phyloP scores from a whole-genome alignment of 2,797 vertebrate species.

The Hydrophis major region DNA sequence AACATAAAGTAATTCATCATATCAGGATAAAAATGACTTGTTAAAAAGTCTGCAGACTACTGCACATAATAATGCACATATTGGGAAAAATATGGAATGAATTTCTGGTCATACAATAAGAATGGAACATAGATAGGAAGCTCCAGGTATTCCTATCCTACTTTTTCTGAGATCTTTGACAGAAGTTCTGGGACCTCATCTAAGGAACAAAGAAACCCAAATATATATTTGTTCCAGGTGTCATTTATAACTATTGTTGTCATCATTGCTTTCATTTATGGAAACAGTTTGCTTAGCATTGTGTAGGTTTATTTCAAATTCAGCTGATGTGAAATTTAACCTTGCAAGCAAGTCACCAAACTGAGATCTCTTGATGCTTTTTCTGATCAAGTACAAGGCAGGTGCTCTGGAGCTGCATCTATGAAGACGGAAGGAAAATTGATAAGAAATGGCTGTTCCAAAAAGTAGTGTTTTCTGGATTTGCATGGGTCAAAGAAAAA shows the following conservation, averaged over 20 bases:
- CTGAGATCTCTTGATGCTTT: conserved; percentile 29
- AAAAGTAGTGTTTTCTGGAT: neutral
- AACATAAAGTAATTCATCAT: neutral
- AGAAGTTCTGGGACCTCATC: neutral
- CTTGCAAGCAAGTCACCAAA: conserved; percentile 32
- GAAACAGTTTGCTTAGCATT: conserved; percentile 18
- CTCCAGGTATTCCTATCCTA: neutral
- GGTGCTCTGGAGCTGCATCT: conserved; percentile 18
- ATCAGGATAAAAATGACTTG: neutral
- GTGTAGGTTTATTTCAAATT: conserved; percentile 20
- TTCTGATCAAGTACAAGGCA: conserved; percentile 21
- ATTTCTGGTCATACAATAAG: neutral
- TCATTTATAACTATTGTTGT: neutral
- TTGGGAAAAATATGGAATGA: neutral
- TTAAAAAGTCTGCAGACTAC: neutral
- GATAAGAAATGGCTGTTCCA: conserved; percentile 21
- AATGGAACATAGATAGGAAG: neutral
- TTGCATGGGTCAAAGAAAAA: neutral
- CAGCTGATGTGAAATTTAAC: conserved; percentile 23
- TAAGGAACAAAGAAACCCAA: neutral
- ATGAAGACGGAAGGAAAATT: neutral
- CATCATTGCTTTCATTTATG: conserved; percentile 30
- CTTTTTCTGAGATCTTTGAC: neutral
- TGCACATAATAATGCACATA: neutral
- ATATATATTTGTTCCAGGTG: neutral